Base-by-base conservation (phyloP, 2,888 invertebrate species). In the Dyspetes luteomarginatus region DNA sequence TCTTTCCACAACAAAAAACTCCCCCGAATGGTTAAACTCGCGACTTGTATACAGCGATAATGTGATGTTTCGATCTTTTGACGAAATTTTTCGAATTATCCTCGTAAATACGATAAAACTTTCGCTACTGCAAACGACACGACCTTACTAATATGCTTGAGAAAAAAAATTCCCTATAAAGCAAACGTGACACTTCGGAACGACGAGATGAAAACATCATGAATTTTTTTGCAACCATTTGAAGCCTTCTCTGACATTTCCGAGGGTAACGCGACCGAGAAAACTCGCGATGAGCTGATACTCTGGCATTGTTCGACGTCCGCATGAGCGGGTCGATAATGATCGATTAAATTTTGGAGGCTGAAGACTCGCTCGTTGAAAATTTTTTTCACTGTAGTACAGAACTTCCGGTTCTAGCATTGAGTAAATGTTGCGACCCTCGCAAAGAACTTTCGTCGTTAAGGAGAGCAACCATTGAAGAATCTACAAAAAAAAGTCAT, bases 391-490 rank as follows among this genome's bases (percentile, higher is more conserved):
- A 56, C 72, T 77, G n/a, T 52, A 67, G 41, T 68, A 58, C 0
- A 82, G 22, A 17, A 62, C 65, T 50, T 83, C 76, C 0, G 82
- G 77, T 0, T 56, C 15, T 3, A 78, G 36, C 17, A 85, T 45
- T 30, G 73, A 73, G 19, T 78, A 75, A 5, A 86, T 85, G 52
- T 90, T 90, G 24, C 93, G 92, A 62, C 94, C 94, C 88, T 96
- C 95, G 87, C 95, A 96, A 78, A 96, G 93, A 15, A 96, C 94
- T 93, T 96, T 96, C 5, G 96, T 95, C 0, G 96, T 95, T 30
- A 96, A 92, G 78, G 95, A 95, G 82, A 96, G 92, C 36, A 96
- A 92, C 96, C 96, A 96, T 87, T 96, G 95, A 69, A 96, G 93
- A 75, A 96, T 94, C 95, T 96, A 84, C 15, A 87, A 88, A 81